Conservation (phyloP, 2,113 vertebrate species). For the Onychostoma macrolepis region DNA sequence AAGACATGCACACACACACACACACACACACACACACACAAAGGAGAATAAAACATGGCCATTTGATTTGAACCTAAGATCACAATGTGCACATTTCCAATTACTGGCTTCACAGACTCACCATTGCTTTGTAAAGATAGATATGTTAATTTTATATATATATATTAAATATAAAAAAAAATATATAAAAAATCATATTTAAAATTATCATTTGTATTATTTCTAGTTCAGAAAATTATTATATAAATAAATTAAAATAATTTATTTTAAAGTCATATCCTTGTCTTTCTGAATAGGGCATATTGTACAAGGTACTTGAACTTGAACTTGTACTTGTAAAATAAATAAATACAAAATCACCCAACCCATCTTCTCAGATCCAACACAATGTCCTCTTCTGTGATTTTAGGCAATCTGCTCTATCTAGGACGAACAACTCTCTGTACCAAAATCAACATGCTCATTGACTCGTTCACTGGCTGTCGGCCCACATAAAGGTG, state of each 20-base stretch:
- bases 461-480: conserved; percentile 18
- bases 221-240: background rate
- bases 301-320: background rate
- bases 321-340: background rate
- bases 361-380: background rate
- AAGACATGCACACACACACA: background rate
- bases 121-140: background rate
- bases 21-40: background rate
- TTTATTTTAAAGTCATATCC: background rate
- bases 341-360: too few species aligned
- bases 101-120: background rate
- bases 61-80: background rate
- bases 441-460: background rate
- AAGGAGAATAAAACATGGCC: background rate
- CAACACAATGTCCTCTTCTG: background rate
- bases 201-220: too few species aligned
- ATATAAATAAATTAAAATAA: background rate
- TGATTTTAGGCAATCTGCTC: background rate
- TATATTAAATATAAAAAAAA: too few species aligned
- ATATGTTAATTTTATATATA: too few species aligned
- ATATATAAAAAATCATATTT: too few species aligned
- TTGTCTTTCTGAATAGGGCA: background rate
- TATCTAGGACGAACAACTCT: background rate
- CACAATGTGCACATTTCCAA: background rate
- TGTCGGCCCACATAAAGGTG: background rate